Conservation (phyloP, 2,888 invertebrate species). For the Drosophila meridiana region DNA sequence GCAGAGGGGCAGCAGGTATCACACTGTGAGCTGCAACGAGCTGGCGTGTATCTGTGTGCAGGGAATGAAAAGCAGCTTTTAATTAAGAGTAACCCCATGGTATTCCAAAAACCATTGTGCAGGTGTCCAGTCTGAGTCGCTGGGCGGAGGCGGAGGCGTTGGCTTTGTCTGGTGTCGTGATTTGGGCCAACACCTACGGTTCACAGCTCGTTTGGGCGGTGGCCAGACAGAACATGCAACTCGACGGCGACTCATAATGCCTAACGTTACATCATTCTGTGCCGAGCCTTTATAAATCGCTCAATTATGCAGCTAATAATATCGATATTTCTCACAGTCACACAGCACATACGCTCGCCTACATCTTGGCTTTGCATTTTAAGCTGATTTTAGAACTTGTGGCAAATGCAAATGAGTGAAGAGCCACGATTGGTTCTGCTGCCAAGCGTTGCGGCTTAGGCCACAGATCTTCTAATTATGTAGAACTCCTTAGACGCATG, state of each 20-base stretch:
- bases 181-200: conserved; percentile 74
- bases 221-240: conserved; percentile 2
- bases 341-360: conserved; percentile 45
- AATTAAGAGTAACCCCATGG: conserved; percentile 63
- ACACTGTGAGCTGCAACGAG: conserved; percentile 56
- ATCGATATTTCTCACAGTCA: conserved; percentile 59
- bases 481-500: conserved; percentile 14
- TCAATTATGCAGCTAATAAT: conserved; percentile 74
- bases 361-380: conserved; percentile 34
- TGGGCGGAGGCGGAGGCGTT: conserved; percentile 25
- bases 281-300: conserved; percentile 60
- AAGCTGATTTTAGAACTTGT: conserved; percentile 58
- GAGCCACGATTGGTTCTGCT: conserved; percentile 66
- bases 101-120: conserved; percentile 45
- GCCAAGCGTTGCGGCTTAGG: conserved; percentile 21
- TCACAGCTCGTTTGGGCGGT: conserved; percentile 68
- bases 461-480: conserved; percentile 51
- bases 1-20: conserved; percentile 35
- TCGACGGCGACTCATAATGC: conserved; percentile 28
- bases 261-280: conserved; percentile 61
- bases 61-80: conserved; percentile 74
- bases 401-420: conserved; percentile 74
- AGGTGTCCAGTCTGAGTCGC: conserved; percentile 57
- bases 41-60: conserved; percentile 17
- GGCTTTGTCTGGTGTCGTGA: conserved; percentile 51